Evolutionary conservation across 2,888 invertebrate species (phyloP).

Genomic region (Diaphora mendica): DNA sequence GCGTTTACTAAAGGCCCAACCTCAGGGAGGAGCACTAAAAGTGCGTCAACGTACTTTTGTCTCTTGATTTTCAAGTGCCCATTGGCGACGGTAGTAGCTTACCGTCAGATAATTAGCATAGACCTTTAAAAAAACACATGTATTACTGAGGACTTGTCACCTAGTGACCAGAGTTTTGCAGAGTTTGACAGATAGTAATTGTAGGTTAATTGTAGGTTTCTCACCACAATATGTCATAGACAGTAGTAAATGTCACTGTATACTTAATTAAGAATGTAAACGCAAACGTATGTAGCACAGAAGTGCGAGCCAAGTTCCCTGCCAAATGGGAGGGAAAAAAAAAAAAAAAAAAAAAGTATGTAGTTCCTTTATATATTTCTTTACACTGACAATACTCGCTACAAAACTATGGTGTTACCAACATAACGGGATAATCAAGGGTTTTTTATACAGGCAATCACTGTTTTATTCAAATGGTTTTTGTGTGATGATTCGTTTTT

Average conservation of each 20-base stretch:
- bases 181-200: background rate
- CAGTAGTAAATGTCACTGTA: background rate
- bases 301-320: too few relatives aligned
- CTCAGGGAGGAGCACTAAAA: background rate
- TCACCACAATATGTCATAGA: background rate
- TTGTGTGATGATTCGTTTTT: slow-evolving; percentile 43
- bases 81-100: background rate
- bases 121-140: too few relatives aligned
- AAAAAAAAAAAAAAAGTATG: too few relatives aligned
- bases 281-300: background rate
- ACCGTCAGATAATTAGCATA: background rate
- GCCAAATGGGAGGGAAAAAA: too few relatives aligned
- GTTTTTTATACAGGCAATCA: background rate
- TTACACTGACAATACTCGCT: background rate
- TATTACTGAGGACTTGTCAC: too few relatives aligned
- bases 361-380: too few relatives aligned
- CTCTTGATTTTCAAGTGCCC: background rate
- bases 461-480: background rate
- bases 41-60: background rate
- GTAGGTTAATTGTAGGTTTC: background rate
- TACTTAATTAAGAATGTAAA: background rate
- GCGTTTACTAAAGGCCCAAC: too few relatives aligned
- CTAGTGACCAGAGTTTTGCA: too few relatives aligned
- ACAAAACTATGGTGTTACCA: background rate
- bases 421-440: background rate